Base-by-base conservation (phyloP, 2,888 invertebrate species). In the Timema podura region DNA sequence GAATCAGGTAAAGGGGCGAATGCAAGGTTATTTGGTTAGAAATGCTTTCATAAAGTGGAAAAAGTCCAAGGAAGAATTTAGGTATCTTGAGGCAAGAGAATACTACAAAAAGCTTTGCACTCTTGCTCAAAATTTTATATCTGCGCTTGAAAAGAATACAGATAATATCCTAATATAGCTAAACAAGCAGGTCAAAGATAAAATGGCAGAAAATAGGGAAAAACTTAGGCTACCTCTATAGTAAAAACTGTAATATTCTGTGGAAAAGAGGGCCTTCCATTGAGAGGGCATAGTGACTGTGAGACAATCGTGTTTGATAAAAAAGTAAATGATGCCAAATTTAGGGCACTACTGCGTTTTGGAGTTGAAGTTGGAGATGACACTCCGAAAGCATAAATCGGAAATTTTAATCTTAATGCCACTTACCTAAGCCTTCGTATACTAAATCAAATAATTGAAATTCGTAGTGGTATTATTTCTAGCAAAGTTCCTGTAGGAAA, bases 191-290 rank as follows among this genome's bases (percentile, higher is more conserved):
- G 61, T 61, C 30, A 61, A 44, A 5, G 44, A 61, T 8, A 61
- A 61, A 61, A 44, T 61, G 30, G 44, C 61, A 9, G 44, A 61
- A 61, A 61, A 30, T 9, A 61, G 61, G 61, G 44, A 61, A 61
- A 61, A 16, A 61, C 61, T 61, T 8, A 61, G n/a, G n/a, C n/a
- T n/a, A n/a, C 61, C 45, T 30, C 61, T 44, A 16, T 61, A 61
- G 61, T 44, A 61, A 61, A 61, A 61, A 61, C 57, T 10, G 9
- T 57, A 57, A 1, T 11, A 57, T 57, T 57, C 15, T 13, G 57
- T 57, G 15, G 57, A 57, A 57, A 30, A n/a, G 15, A n/a, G 57
- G 8, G 57, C 57, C 57, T 57, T 30, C n/a, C n/a, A 57, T 9
- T n/a, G 57, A n/a, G 0, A 57, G 15, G 9, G 3, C 57, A 57